Base-by-base conservation (phyloP, 2,113 vertebrate genomes). In the Albula goreensis region DNA sequence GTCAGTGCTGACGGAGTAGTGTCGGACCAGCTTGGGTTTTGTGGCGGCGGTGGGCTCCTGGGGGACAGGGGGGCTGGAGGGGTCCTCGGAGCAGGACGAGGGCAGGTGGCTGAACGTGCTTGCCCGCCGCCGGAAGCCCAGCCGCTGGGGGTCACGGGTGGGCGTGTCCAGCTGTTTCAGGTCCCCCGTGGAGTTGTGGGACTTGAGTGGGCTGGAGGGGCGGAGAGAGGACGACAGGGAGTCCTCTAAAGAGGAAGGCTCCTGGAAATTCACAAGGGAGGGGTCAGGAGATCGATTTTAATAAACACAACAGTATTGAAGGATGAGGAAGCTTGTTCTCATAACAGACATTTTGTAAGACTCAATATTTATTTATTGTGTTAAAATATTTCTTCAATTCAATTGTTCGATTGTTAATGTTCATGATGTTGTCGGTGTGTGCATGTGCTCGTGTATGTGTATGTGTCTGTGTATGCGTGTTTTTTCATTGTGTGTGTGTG, bases 1-100 rank as follows among this genome's bases (percentile, higher is more conserved):
- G 94, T 99, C 98, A 63, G 98, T 98, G 97, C 98, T 97, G 96
- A 99, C 96, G 0, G 98, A 99, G 96, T 99, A 98, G 93, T 99
- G 97, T 90, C 98, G 97, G 92, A 96, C 95, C 74, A 99, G 97
- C 89, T 97, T 99, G 89, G 96, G 96, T 80, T 98, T 98, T 10
- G 92, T 91, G 89, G 95, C 87, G n/a, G 95, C 91, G 0, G 95
- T 92, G 0, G 93, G 94, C 5, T 93, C 94, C 92, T 95, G 95
- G 70, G 87, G 19, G 83, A 89, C 85, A 86, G 93, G 87, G 81
- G 89, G 0, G 53, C 93, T 84, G 80, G 94, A 91, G 66, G 81
- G 78, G 50, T 93, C 92, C 11, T 48, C 52, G 9, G 91, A 88
- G 60, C 91, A 91, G 8, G 94, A 92, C 0, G 92, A 91, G 0